Conservation (phyloP, 2,888 invertebrate species). For the Pterostichus niger region DNA sequence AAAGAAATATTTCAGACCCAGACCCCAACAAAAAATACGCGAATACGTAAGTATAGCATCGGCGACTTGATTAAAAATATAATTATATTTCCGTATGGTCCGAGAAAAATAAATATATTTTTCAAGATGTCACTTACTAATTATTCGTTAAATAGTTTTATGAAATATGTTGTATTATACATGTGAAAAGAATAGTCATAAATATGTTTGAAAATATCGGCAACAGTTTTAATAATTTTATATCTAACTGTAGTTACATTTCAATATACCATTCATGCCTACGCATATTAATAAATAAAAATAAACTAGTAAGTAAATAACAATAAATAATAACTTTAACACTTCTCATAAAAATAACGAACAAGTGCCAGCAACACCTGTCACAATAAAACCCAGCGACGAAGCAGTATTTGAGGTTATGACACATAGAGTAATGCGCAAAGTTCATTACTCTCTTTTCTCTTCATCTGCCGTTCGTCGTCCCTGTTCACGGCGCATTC, state of each 20-base stretch:
- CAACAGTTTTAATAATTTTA: conserved; percentile 18
- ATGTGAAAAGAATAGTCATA: conserved; percentile 4
- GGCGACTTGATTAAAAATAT: too few relatives aligned
- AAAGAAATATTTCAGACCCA: not conserved
- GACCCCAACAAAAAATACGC: not conserved
- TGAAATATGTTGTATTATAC: not conserved
- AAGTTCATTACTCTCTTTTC: conserved; percentile 51
- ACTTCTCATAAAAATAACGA: conserved; percentile 40
- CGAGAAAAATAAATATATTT: too few relatives aligned
- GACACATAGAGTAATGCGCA: conserved; percentile 41
- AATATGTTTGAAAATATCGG: conserved; percentile 9
- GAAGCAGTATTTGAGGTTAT: conserved; percentile 33
- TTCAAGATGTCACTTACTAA: too few relatives aligned
- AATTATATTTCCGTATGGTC: too few relatives aligned
- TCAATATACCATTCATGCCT: conserved; percentile 29
- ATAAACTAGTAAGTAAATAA: conserved; percentile 49
- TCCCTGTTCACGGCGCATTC: conserved; percentile 22
- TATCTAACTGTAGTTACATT: conserved; percentile 40
- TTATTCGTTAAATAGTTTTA: not conserved
- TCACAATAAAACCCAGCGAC: conserved; percentile 26
- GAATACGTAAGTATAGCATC: not conserved
- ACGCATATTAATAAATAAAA: conserved; percentile 55
- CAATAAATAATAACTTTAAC: conserved; percentile 33
- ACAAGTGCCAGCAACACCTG: conserved; percentile 39
- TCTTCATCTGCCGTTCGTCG: conserved; percentile 1